Evolutionary conservation across 2,113 vertebrate species (phyloP), one percentile per base, ranked within the genome.

Genomic region (Perca schrenkii): DNA sequence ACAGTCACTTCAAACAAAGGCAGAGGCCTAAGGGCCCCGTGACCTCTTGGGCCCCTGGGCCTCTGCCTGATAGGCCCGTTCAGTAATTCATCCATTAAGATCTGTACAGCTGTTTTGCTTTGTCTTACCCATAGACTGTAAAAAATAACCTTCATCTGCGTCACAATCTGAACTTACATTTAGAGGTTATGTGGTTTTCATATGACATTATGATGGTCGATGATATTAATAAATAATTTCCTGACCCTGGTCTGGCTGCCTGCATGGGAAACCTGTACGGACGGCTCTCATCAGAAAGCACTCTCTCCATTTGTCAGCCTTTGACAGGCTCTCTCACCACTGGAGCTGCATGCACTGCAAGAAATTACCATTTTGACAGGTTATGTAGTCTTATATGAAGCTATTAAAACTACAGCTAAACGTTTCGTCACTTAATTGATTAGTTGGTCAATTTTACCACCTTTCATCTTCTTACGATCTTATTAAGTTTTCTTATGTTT

Each of bases 221-320:
- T 74, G 73, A 76, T 73, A n/a, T 77, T 25, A 76, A 57, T 62
- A 28, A 28, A 74, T 15, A 25, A 69, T 86, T 77, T 88, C 84
- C 73, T 79, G 84, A 73, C 65, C 80, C 65, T 78, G 58, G 77
- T 75, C 64, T 25, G 63, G 64, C 77, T 86, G 78, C 74, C 72
- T 79, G 85, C 69, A 82, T 85, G 79, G 73, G 80, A 91, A 91
- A 86, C 86, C 86, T 92, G 87, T 76, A 82, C 85, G 87, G 91
- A 85, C 40, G 7, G 60, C 91, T 91, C 89, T 90, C 87, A 91
- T 91, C 88, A 90, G 78, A 93, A 91, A 91, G 86, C 89, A 83
- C 90, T 91, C 83, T 90, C 79, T 90, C 89, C 88, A 92, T 93
- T 92, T 91, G 85, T 93, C 87, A 92, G 83, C 63, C 62, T 87